phyloP scores from a whole-genome alignment of 2,113 vertebrate species.

The Taurulus bubalis region DNA sequence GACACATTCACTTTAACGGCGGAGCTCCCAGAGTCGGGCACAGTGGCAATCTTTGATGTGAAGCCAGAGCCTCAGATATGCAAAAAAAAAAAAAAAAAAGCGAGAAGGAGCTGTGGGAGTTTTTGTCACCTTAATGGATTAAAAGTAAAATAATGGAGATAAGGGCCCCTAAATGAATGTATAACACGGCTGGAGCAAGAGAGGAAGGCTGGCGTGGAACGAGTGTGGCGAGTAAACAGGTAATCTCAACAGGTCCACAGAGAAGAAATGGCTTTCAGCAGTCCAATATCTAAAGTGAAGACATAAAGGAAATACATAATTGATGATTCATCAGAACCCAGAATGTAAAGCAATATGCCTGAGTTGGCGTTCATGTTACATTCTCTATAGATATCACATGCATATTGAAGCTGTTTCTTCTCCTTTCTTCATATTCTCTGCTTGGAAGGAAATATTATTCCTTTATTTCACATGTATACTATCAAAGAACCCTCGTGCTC shows the following conservation, averaged over 20 bases:
- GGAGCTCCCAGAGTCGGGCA: slow-evolving; percentile 52
- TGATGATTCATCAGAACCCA: slow-evolving; percentile 13
- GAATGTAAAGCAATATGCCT: slow-evolving; percentile 23
- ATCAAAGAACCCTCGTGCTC: slow-evolving; percentile 33
- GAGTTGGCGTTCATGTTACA: slow-evolving; percentile 22
- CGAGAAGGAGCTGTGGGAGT: slow-evolving; percentile 50
- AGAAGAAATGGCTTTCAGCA: background rate
- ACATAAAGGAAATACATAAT: background rate
- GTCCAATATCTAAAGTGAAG: slow-evolving; percentile 18
- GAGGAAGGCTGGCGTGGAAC: background rate
- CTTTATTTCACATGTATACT: slow-evolving; percentile 48
- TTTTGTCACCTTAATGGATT: slow-evolving; percentile 61
- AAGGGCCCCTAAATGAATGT: slow-evolving; percentile 19
- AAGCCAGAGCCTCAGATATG: slow-evolving; percentile 55
- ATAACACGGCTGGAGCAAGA: slow-evolving; percentile 20
- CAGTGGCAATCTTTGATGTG: slow-evolving; percentile 70
- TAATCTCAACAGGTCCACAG: background rate
- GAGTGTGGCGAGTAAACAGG: background rate
- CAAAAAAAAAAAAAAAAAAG: slow-evolving; percentile 35
- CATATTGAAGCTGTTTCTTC: slow-evolving; percentile 27
- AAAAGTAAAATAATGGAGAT: slow-evolving; percentile 49
- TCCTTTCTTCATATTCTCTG: background rate
- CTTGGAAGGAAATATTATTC: slow-evolving; percentile 13
- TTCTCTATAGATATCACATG: slow-evolving; percentile 16
- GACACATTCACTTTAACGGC: slow-evolving; percentile 32